Evolutionary conservation across 2,888 invertebrate genomes (phyloP), one percentile per base, ranked within the genome.

Genomic region (Sarcophaga variegata): DNA sequence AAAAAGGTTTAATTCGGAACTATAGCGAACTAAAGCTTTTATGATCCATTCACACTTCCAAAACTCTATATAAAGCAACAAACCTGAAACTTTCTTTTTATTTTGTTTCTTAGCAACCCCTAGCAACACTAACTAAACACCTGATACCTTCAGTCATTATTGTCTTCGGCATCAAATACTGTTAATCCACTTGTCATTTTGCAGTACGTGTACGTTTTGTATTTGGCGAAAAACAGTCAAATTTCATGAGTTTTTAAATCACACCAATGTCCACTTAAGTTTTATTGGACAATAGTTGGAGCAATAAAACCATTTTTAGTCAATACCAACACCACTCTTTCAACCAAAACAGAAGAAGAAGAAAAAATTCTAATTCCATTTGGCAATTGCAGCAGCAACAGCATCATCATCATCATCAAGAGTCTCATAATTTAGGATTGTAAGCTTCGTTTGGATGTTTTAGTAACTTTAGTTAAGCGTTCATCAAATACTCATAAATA

Each of bases 191-290:
- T 54, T 54, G 54, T 54, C 54, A 54, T 54, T 54, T 14, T 5
- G 54, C 54, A 14, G 64, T 47, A 64, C 22, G 37, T 60, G 14
- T 71, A 27, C 20, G 54, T 54, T 37, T 71, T 77, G 14, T 81
- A 84, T 45, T 49, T 84, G 71, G 69, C 74, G n/a, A 67, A 70
- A 54, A 86, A 76, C 71, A 72, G 77, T 70, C 76, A 76, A 84
- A 87, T 79, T 84, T 87, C 87, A 87, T 84, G 84, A 87, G 87
- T 87, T 87, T 87, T 87, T 87, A 87, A 87, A 87, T 87, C 84
- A 84, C 70, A 81, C 45, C 77, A 84, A 84, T 81, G 87, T 87
- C 87, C 49, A 59, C 71, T 87, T 79, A 66, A 84, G 69, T 79
- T 87, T 84, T 87, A 84, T 79, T 79, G 84, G 81, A 84, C 81